Evolutionary conservation across 2,113 vertebrate genomes (phyloP), one percentile per base, ranked within the genome.

Genomic region (Engystomops pustulosus): DNA sequence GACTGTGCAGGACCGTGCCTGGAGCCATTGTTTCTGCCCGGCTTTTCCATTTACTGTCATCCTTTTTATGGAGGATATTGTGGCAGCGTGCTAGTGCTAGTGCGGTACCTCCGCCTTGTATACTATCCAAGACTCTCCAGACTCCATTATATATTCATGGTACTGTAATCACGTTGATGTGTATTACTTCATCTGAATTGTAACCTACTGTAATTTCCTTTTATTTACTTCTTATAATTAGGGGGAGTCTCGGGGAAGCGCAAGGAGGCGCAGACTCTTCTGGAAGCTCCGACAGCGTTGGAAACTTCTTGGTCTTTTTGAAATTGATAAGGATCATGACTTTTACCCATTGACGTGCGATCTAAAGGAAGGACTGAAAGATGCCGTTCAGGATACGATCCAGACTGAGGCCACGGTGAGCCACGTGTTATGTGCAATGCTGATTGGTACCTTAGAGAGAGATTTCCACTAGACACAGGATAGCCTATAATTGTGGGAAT

Each of bases 261-360:
- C 86, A 0, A 9, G 84, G 20, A 92, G 90, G 85, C 88, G 87
- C 76, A 85, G 81, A 76, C 58, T 90, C 62, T 92, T 96, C 87
- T 93, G 92, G 80, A 90, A 91, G 1, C 80, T 96, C 18, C 89
- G 93, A 68, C 92, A 95, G 74, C 93, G 93, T 80, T 96, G 95
- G 92, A 93, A 92, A 18, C 90, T 95, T n/a, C 84, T 96, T 23
- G 96, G 96, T 17, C 87, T 98, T 80, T 97, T 97, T 88, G 95
- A 97, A 89, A 95, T 98, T 1, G 90, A 94, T 70, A 88, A 90
- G 2, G 89, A 93, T 23, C 96, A 98, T 0, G 93, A 96, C 86
- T 93, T 95, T 81, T 94, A 95, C 84, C 25, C 49, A 20, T 87
- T 96, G 75, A 94, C 93, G 0, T 93, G 93, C 68, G 95, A 96